Evolutionary conservation across 1,140 invertebrate species (phyloP).

Genomic region (Macrosteles quadrilineatus): DNA sequence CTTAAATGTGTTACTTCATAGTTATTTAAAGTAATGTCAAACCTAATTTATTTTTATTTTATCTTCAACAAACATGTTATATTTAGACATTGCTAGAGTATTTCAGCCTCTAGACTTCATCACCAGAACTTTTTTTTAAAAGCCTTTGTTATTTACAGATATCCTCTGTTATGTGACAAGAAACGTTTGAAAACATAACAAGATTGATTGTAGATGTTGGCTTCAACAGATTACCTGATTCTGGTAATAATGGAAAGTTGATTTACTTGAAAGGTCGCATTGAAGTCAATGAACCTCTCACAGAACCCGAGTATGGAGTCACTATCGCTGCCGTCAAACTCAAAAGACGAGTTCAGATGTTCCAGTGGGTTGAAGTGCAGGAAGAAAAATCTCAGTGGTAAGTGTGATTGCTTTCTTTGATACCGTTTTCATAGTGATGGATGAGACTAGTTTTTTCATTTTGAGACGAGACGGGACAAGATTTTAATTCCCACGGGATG

Average conservation of each 20-base stretch:
- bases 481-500: too few relatives aligned
- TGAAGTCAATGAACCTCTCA: conserved; percentile 73
- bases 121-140: too few relatives aligned
- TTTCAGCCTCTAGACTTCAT: too few relatives aligned
- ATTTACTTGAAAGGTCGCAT: conserved; percentile 75
- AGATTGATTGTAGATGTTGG: conserved; percentile 4
- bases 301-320: conserved; percentile 77
- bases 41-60: too few relatives aligned
- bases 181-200: background rate
- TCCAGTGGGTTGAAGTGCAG: conserved; percentile 82
- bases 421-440: too few relatives aligned
- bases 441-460: too few relatives aligned
- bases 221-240: background rate
- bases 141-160: too few relatives aligned
- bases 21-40: too few relatives aligned
- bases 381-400: background rate
- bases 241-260: conserved; percentile 70
- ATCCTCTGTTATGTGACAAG: background rate
- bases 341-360: conserved; percentile 82
- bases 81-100: background rate
- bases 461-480: too few relatives aligned
- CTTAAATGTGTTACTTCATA: too few relatives aligned
- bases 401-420: too few relatives aligned
- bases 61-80: too few relatives aligned
- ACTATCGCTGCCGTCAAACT: conserved; percentile 72